These are phyloP conservation scores for Synanthedon myopaeformis DNA, from an alignment of 2,888 invertebrate genomes.

Conservation along the genomic window DNA sequence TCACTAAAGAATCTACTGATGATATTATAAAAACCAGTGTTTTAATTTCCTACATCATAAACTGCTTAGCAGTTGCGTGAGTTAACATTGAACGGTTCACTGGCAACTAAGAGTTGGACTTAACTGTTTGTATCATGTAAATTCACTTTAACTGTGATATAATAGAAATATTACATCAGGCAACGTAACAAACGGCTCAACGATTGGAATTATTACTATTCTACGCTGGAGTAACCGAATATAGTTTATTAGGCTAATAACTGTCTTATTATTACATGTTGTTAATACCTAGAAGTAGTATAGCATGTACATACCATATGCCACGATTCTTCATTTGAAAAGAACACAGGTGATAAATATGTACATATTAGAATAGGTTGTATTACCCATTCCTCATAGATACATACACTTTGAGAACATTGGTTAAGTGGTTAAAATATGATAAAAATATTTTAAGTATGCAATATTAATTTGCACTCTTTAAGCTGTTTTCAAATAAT, in stretches of 20 bases:
- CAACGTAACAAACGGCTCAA: slow-evolving; percentile 3
- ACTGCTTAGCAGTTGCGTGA: slow-evolving; percentile 1
- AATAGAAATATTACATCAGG: slow-evolving; percentile 5
- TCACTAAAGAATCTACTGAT: no score
- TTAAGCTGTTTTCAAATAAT: no score
- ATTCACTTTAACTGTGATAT: slow-evolving; percentile 4
- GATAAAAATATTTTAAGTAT: no score
- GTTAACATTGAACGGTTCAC: slow-evolving; percentile 7
- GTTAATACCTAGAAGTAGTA: background rate
- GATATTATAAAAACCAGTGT: background rate
- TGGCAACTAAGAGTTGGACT: slow-evolving; percentile 3
- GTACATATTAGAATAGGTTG: no score
- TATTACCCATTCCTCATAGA: no score
- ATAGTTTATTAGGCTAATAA: background rate
- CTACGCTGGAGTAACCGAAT: background rate
- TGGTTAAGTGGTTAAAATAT: no score
- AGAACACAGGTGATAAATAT: no score
- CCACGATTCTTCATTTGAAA: no score
- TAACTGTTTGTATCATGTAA: background rate
- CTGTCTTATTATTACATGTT: background rate
- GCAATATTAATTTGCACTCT: no score
- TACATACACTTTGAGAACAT: no score
- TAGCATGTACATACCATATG: no score
- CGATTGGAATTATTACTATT: slow-evolving; percentile 2
- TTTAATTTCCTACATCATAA: background rate